A percentile compares a stretch with the other conserved stretches of the same genome.
phyloP scores from a whole-genome alignment of 2,797 vertebrate genomes.

The Naso thynnoides region DNA sequence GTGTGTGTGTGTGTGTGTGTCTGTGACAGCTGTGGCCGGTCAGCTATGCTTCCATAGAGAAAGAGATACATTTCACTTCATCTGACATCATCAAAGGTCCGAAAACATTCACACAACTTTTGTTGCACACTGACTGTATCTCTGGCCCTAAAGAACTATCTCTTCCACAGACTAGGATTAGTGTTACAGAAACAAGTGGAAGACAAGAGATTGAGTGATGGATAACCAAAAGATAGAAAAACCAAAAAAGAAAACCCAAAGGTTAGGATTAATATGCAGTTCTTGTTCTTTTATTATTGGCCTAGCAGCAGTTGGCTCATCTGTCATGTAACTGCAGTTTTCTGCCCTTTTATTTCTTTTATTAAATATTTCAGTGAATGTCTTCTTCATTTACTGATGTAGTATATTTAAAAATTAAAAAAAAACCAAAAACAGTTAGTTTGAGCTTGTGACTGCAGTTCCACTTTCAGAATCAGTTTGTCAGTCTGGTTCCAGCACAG shows the following conservation, averaged over 20 bases:
- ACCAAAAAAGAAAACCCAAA: not conserved
- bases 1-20: not conserved
- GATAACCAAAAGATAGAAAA: not conserved
- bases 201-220: not conserved
- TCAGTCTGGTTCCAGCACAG: not conserved
- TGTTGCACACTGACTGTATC: conserved; percentile 29
- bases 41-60: conserved; percentile 32
- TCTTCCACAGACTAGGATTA: conserved; percentile 56
- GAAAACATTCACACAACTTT: conserved; percentile 46
- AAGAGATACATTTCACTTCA: conserved; percentile 50
- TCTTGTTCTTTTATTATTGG: not conserved
- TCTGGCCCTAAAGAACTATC: conserved; percentile 58
- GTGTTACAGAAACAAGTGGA: conserved; percentile 24
- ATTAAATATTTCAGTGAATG: not conserved
- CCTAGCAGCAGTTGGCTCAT: not conserved
- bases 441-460: not conserved
- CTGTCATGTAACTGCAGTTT: not conserved
- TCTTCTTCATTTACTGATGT: not conserved
- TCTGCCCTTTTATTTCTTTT: too few relatives aligned
- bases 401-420: not conserved
- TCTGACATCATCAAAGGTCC: conserved; percentile 41
- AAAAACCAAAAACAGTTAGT: too few relatives aligned
- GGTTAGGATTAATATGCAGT: not conserved
- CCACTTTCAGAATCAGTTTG: too few relatives aligned
- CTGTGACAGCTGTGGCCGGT: conserved; percentile 5